Conservation (phyloP, 1,140 invertebrate species). For the Lepidurus couesii region DNA sequence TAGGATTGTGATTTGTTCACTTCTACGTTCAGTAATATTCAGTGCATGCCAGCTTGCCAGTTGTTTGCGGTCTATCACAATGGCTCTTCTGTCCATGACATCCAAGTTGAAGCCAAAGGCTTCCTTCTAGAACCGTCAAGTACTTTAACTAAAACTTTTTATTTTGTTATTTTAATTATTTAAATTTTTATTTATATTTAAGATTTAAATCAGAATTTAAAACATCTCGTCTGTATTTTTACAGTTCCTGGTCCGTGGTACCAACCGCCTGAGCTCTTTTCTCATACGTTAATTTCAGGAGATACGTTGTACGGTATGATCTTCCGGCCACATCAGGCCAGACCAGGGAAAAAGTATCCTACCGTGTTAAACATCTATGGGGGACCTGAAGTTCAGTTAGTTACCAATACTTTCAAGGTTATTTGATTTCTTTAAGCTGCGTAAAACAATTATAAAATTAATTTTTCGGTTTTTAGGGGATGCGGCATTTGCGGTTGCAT, state of each 20-base stretch:
- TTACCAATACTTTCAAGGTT: conserved; percentile 92
- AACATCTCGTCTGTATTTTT: conserved; percentile 26
- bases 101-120: conserved; percentile 59
- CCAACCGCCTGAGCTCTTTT: conserved; percentile 66
- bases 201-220: neutral
- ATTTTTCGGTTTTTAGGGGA: conserved; percentile 55
- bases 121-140: conserved; percentile 59
- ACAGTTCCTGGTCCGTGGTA: conserved; percentile 52
- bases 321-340: conserved; percentile 76
- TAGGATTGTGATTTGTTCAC: conserved; percentile 77
- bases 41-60: conserved; percentile 67
- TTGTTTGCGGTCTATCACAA: conserved; percentile 65
- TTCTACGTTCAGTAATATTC: conserved; percentile 81
- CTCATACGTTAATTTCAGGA: conserved; percentile 62
- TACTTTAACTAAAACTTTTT: conserved; percentile 38
- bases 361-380: conserved; percentile 95
- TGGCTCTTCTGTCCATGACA: conserved; percentile 58
- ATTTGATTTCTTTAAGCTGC: conserved; percentile 30
- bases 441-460: conserved; percentile 23
- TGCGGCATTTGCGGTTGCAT: conserved; percentile 84
- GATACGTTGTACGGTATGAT: conserved; percentile 83
- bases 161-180: neutral
- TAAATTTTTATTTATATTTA: neutral
- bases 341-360: conserved; percentile 74
- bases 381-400: conserved; percentile 94